phyloP scores from a whole-genome alignment of 1,140 invertebrate genomes.

The Aphelinus atriplicis region DNA sequence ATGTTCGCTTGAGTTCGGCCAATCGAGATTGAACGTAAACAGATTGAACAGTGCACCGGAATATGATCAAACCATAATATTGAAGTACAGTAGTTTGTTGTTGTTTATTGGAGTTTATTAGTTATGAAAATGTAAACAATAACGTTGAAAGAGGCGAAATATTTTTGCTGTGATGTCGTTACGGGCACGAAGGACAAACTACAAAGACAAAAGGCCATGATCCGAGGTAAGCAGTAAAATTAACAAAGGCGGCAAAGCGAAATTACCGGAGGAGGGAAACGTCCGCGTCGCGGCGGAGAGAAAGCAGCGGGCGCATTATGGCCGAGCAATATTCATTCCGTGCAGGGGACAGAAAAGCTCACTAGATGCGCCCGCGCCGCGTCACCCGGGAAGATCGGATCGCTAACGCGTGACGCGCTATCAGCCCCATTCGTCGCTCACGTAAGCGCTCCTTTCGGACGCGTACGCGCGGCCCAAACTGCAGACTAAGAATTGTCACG shows the following conservation, averaged over 20 bases:
- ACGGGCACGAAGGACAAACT: background rate
- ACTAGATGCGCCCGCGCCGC: background rate
- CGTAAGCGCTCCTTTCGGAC: background rate
- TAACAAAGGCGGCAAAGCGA: background rate
- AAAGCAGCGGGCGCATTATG: background rate
- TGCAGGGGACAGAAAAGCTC: background rate
- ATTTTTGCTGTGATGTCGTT: background rate
- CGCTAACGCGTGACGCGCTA: background rate
- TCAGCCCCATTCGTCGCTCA: background rate
- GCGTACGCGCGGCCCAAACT: background rate
- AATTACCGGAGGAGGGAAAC: background rate
- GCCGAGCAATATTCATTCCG: conserved; percentile 11
- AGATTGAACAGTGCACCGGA: too few relatives aligned
- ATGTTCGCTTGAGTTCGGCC: too few relatives aligned
- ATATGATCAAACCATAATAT: too few relatives aligned
- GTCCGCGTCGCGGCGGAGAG: background rate
- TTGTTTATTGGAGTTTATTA: too few relatives aligned
- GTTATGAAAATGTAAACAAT: too few relatives aligned
- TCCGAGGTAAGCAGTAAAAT: background rate
- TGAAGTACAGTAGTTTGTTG: too few relatives aligned
- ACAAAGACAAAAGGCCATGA: background rate
- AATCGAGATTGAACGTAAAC: too few relatives aligned
- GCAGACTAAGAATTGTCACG: conserved; percentile 22
- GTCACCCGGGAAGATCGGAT: conserved; percentile 3
- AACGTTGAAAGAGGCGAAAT: too few relatives aligned